Conservation (phyloP, 2,888 invertebrate species). For the Spatulosminthurus flaviceps region DNA sequence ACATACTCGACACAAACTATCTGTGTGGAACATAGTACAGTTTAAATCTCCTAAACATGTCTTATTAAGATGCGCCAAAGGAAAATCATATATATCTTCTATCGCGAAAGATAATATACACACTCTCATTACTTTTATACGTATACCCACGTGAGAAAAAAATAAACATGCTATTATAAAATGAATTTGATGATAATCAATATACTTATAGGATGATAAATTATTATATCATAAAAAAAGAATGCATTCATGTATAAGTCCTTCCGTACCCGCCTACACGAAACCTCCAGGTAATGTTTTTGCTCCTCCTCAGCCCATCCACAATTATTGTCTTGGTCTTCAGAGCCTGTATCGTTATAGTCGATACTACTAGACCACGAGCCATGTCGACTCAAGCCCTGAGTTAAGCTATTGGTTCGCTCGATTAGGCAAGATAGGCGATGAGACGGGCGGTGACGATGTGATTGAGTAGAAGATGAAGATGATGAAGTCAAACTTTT, state of each 20-base stretch:
- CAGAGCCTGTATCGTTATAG: not conserved
- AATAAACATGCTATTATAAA: not conserved
- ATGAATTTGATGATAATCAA: not conserved
- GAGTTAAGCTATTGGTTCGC: conserved; percentile 46
- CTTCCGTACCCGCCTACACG: conserved; percentile 45
- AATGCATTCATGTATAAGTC: conserved; percentile 18
- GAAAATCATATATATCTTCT: too few species aligned
- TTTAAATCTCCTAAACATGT: too few species aligned
- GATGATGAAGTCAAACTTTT: conserved; percentile 28
- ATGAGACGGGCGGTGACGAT: conserved; percentile 37
- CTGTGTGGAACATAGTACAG: too few species aligned
- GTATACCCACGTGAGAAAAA: not conserved
- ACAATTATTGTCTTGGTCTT: conserved; percentile 22
- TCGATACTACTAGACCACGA: not conserved
- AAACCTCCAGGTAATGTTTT: conserved; percentile 39
- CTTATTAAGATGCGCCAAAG: too few species aligned
- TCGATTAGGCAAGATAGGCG: conserved; percentile 44
- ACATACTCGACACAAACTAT: too few species aligned
- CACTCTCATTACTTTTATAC: not conserved
- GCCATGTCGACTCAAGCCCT: conserved; percentile 16
- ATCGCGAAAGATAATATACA: too few species aligned
- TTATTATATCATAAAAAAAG: not conserved
- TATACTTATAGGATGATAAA: conserved; percentile 4
- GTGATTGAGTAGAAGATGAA: conserved; percentile 31
- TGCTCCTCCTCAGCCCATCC: not conserved